Percentiles rank a stretch among this genome's conserved stretches.
Conservation (phyloP, 2,888 invertebrate species). For the Dinocampus coccinellae region DNA sequence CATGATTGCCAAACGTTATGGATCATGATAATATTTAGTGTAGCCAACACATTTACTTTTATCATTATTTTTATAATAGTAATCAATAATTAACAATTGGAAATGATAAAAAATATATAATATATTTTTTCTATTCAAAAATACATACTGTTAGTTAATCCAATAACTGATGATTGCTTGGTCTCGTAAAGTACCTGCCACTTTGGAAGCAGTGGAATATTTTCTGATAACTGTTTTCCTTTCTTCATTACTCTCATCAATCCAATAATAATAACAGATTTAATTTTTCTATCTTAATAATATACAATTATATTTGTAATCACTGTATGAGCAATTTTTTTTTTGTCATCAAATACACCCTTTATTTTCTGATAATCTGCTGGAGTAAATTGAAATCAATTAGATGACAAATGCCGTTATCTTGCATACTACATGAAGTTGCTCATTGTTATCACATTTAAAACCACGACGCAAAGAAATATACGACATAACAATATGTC, state of each 20-base stretch:
- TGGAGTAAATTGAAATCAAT: not conserved
- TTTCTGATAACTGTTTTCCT: slow-evolving; percentile 1
- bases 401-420: not conserved
- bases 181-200: not conserved
- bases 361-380: not conserved
- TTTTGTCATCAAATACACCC: not conserved
- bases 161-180: not conserved
- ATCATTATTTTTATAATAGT: not conserved
- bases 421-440: not conserved
- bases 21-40: too few relatives aligned
- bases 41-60: too few relatives aligned
- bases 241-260: slow-evolving; percentile 12
- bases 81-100: not conserved
- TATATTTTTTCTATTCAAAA: slow-evolving; percentile 7
- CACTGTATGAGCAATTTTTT: not conserved
- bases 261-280: not conserved
- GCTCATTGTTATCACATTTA: slow-evolving; percentile 23
- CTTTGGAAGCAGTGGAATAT: slow-evolving; percentile 31
- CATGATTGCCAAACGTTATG: too few relatives aligned
- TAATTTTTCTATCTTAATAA: not conserved
- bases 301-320: not conserved
- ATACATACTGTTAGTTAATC: slow-evolving; percentile 1
- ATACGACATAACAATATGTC: slow-evolving; percentile 9
- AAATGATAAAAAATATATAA: not conserved
- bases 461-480: slow-evolving; percentile 13